Conservation (phyloP, 2,113 vertebrate species). For the Corynorhinus townsendii region DNA sequence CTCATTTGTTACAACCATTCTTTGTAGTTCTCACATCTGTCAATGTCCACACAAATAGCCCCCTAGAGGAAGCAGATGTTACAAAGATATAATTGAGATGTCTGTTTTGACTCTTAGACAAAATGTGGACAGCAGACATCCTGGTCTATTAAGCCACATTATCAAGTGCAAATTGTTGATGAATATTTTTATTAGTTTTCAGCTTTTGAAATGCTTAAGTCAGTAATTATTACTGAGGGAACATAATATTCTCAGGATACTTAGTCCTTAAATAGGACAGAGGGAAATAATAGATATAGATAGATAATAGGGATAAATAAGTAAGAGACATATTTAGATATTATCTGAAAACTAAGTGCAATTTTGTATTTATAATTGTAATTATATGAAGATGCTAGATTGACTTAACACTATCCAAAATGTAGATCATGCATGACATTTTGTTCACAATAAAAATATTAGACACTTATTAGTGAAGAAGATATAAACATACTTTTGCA, state of each 20-base stretch:
- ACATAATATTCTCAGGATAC: neutral
- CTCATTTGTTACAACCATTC: constrained; percentile 74
- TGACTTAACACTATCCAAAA: neutral
- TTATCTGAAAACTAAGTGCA: neutral
- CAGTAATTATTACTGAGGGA: constrained; percentile 42
- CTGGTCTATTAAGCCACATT: constrained; percentile 72
- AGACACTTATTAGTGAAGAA: neutral
- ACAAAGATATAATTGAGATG: constrained; percentile 80
- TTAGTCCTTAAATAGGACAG: neutral
- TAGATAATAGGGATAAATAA: neutral
- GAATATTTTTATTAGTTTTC: constrained; percentile 50
- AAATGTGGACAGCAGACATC: constrained; percentile 74
- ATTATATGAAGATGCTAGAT: neutral
- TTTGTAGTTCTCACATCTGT: constrained; percentile 77
- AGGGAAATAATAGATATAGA: neutral
- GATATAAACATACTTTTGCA: neutral
- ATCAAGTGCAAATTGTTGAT: constrained; percentile 73
- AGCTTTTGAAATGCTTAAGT: constrained; percentile 61
- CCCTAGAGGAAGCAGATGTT: constrained; percentile 82
- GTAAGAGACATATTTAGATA: neutral
- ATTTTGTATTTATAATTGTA: neutral
- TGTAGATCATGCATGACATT: neutral
- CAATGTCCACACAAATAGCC: constrained; percentile 74
- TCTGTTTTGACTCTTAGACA: constrained; percentile 77
- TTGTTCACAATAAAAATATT: neutral